These are phyloP conservation scores for Elgonia sp. DNA, from an alignment of 2,888 invertebrate genomes.

Conservation along the genomic window DNA sequence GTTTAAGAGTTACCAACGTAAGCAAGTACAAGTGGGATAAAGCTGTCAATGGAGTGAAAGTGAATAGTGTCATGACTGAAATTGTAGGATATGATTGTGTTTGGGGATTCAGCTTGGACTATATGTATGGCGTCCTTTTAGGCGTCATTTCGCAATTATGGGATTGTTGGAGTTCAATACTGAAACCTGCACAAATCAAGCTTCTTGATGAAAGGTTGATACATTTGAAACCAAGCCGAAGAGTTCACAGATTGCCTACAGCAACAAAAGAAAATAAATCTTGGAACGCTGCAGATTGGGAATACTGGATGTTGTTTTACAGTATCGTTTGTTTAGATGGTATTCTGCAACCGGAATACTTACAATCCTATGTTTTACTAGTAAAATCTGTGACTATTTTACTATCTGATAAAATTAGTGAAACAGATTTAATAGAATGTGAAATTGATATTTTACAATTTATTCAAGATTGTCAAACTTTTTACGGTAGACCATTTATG, in stretches of 20 bases:
- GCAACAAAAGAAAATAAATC: constrained; percentile 3
- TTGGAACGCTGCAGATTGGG: constrained; percentile 69
- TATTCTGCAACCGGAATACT: constrained; percentile 27
- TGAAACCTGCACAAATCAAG: background rate
- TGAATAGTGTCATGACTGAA: constrained; percentile 23
- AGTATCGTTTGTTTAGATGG: constrained; percentile 62
- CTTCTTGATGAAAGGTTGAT: background rate
- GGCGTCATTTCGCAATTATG: constrained; percentile 35
- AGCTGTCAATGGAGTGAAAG: constrained; percentile 35
- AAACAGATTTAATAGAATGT: constrained; percentile 47
- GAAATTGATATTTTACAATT: constrained; percentile 31
- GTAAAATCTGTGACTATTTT: constrained; percentile 43
- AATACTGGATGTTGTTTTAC: constrained; percentile 69
- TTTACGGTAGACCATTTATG: constrained; percentile 43
- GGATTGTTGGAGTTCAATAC: background rate
- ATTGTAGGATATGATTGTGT: constrained; percentile 60
- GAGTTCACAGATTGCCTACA: constrained; percentile 53
- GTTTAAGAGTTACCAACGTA: too few relatives aligned
- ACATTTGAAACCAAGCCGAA: constrained; percentile 15
- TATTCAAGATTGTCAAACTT: constrained; percentile 37
- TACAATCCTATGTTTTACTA: constrained; percentile 36
- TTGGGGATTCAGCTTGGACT: constrained; percentile 67
- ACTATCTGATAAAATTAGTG: constrained; percentile 34
- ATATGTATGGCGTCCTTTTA: constrained; percentile 63
- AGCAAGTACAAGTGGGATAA: too few relatives aligned